Conservation (phyloP, 1,140 invertebrate species). For the Panonychus citri region DNA sequence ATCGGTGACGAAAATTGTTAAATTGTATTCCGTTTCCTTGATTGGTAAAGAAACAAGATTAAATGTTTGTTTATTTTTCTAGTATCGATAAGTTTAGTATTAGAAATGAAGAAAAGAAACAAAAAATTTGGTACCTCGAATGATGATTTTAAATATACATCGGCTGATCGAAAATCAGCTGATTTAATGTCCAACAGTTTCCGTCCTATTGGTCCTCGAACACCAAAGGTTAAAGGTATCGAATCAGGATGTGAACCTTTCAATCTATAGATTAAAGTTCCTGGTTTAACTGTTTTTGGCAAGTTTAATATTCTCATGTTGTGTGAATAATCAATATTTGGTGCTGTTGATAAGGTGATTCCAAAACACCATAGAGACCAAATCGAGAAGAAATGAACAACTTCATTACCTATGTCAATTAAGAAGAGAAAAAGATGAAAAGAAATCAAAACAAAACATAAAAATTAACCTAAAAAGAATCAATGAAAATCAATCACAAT, state of each 20-base stretch:
- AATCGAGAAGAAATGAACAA: too few species aligned
- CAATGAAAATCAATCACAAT: too few species aligned
- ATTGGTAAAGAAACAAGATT: background rate
- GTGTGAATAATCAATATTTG: slow-evolving; percentile 17
- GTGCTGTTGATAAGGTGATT: slow-evolving; percentile 5
- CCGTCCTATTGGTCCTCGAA: slow-evolving; percentile 10
- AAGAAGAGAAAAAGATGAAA: too few species aligned
- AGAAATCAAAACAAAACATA: too few species aligned
- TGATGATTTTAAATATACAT: slow-evolving; percentile 14
- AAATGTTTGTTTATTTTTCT: background rate
- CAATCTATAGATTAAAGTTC: slow-evolving; percentile 56
- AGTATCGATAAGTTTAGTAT: too few species aligned
- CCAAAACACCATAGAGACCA: background rate
- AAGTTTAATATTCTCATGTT: slow-evolving; percentile 17
- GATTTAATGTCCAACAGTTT: slow-evolving; percentile 13
- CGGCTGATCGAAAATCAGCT: slow-evolving; percentile 12
- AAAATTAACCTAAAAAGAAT: too few species aligned
- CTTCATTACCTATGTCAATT: too few species aligned
- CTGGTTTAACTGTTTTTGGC: slow-evolving; percentile 14
- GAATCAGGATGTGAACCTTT: slow-evolving; percentile 58
- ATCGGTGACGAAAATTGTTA: slow-evolving; percentile 17
- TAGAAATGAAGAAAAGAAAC: too few species aligned
- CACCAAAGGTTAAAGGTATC: slow-evolving; percentile 24
- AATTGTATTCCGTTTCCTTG: slow-evolving; percentile 15
- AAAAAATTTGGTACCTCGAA: too few species aligned